Evolutionary conservation across 2,888 invertebrate genomes (phyloP), one percentile per base, ranked within the genome.

Genomic region (Agrochola circellaris): DNA sequence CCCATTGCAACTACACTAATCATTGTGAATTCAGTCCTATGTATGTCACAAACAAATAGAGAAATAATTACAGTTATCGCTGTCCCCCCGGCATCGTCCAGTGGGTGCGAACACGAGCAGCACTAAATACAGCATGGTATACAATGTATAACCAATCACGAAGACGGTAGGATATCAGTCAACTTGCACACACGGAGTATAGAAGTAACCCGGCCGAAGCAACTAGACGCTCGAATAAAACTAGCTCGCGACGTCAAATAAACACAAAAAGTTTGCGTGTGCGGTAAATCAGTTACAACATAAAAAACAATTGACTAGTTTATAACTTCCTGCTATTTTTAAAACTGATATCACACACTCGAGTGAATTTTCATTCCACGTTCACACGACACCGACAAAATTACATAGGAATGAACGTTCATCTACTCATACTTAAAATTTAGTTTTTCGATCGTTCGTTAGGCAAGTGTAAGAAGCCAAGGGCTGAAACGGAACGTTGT

Each of bases 241-340:
- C 58, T 79, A 30, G 56, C 62, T 42, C 2, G 48, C 34, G 20
- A 38, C 48, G 62, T 48, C n/a, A 30, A 26, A 42, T 7, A 45
- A 79, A 51, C n/a, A 26, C 67, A 26, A 75, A 58, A 17, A 34
- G 42, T 58, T 17, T 51, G 20, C 15, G 8, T 15, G 51, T n/a
- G 71, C n/a, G n/a, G 20, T 13, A n/a, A 76, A 76, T 54, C 17
- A 76, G 34, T 42, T 54, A 34, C 23, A 8, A 45, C 34, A 54
- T 26, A 34, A 77, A 73, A 23, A 75, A 62, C 30, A 34, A 42
- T 4, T 51, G 51, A 30, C n/a, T 42, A 61, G n/a, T 75, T 60
- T 48, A 69, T 72, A 70, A 69, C 48, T 72, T 69, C 69, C 69
- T 60, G 30, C 30, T 30, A 7, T 58, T 58, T n/a, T 26, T 7